These are phyloP conservation scores for Molorchus minor DNA, from an alignment of 2,888 invertebrate genomes.

Conservation along the genomic window DNA sequence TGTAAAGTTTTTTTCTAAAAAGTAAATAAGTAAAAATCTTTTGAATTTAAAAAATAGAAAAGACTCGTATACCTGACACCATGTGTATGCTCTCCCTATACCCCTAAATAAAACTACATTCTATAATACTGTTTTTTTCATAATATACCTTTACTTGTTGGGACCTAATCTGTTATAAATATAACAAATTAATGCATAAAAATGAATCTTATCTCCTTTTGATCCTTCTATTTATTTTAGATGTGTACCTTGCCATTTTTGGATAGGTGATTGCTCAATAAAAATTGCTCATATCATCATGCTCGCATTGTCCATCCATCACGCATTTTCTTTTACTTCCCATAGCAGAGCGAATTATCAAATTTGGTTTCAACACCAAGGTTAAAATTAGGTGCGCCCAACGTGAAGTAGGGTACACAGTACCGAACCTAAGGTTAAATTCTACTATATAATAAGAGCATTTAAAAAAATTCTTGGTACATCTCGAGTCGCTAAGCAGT, in stretches of 20 bases:
- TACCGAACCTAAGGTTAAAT: constrained; percentile 14
- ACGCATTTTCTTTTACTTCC: not conserved
- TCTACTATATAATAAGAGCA: constrained; percentile 10
- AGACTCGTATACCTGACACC: too few species aligned
- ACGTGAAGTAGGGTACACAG: constrained; percentile 5
- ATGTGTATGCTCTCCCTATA: too few species aligned
- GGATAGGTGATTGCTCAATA: too few species aligned
- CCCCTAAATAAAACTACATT: not conserved
- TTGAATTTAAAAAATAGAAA: too few species aligned
- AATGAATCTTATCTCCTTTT: not conserved
- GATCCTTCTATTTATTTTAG: not conserved
- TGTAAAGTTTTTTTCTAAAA: too few species aligned
- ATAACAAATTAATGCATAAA: not conserved
- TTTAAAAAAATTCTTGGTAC: constrained; percentile 11
- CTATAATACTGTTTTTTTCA: not conserved
- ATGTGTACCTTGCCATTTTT: too few species aligned
- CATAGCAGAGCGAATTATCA: not conserved
- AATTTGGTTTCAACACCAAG: constrained; percentile 20
- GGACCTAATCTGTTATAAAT: not conserved
- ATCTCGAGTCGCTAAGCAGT: constrained; percentile 12
- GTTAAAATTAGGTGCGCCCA: constrained; percentile 18
- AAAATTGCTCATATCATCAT: too few species aligned
- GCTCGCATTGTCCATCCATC: not conserved
- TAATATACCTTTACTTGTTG: not conserved
- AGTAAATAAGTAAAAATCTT: too few species aligned